A percentile compares a stretch with the other conserved stretches of the same genome.
Evolutionary conservation across 64 coral and sea anemone species (phyloP).

Genomic region (Montipora foliosa): DNA sequence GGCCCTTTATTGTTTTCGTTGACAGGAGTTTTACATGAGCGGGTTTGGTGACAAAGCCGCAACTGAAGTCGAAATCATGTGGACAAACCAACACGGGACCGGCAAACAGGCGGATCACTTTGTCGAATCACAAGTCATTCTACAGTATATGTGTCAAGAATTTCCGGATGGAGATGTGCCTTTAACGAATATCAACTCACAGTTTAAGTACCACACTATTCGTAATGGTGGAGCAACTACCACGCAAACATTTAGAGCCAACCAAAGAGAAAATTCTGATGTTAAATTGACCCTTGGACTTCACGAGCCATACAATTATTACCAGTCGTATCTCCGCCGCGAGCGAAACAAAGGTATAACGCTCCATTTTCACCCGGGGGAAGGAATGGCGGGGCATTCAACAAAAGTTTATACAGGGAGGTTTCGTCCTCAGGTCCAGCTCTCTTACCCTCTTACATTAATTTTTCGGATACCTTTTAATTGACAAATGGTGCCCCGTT

Average conservation of each 20-base stretch:
- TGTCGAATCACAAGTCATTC: conserved; percentile 26
- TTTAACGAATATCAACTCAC: not conserved
- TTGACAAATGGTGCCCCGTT: no score
- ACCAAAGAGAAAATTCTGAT: not conserved
- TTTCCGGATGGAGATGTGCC: conserved; percentile 2
- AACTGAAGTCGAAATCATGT: not conserved
- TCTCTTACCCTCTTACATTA: not conserved
- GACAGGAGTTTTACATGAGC: conserved; percentile 45
- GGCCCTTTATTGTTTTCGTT: not conserved
- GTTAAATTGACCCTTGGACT: not conserved
- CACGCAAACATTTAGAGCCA: not conserved
- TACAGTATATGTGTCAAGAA: conserved; percentile 38
- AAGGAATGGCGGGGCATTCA: not conserved
- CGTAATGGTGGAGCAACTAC: not conserved
- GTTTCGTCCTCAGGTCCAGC: not conserved
- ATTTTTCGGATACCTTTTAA: not conserved
- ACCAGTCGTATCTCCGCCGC: not conserved
- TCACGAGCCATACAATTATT: conserved; percentile 45
- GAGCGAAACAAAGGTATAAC: conserved; percentile 50
- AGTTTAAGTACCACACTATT: conserved; percentile 18
- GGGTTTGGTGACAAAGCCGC: conserved; percentile 21
- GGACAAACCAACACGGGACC: not conserved
- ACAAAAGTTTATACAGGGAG: not conserved
- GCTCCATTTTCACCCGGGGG: no score
- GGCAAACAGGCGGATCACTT: not conserved